These are phyloP conservation scores for Myodes glareolus DNA, from an alignment of 2,113 vertebrate species.

Conservation along the genomic window DNA sequence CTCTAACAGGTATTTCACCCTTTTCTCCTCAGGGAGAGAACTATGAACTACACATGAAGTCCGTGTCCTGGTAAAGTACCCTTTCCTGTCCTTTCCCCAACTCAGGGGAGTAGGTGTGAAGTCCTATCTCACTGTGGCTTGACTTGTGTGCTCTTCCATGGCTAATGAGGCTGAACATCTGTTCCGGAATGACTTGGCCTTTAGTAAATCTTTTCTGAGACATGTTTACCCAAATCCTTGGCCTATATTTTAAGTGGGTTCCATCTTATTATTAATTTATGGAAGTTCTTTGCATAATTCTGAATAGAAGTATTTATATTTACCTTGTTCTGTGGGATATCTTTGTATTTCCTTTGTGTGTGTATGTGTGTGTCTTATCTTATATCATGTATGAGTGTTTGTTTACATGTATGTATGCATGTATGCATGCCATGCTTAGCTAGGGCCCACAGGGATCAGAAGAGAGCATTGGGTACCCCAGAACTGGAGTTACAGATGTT, in stretches of 20 bases:
- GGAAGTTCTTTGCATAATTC: not conserved
- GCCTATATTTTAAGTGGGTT: not conserved
- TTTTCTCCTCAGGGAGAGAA: conserved; percentile 81
- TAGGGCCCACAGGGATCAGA: not conserved
- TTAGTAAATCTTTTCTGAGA: not conserved
- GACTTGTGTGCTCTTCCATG: not conserved
- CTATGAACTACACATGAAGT: conserved; percentile 84
- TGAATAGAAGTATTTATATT: not conserved
- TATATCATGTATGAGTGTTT: not conserved
- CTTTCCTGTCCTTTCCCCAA: not conserved
- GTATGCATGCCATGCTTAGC: not conserved
- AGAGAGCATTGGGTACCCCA: not conserved
- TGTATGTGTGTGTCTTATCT: not conserved
- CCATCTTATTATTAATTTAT: conserved; percentile 33
- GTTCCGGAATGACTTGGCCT: not conserved
- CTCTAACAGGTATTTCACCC: conserved; percentile 22
- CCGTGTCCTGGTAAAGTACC: conserved; percentile 86
- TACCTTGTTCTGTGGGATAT: not conserved
- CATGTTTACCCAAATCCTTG: not conserved
- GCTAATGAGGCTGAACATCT: not conserved
- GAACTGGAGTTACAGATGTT: not conserved
- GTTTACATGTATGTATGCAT: not conserved
- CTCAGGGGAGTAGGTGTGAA: not conserved
- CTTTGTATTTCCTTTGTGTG: not conserved
- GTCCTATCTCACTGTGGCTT: not conserved